Evolutionary conservation across 2,888 invertebrate species (phyloP).

Genomic region (Troilus luridus): DNA sequence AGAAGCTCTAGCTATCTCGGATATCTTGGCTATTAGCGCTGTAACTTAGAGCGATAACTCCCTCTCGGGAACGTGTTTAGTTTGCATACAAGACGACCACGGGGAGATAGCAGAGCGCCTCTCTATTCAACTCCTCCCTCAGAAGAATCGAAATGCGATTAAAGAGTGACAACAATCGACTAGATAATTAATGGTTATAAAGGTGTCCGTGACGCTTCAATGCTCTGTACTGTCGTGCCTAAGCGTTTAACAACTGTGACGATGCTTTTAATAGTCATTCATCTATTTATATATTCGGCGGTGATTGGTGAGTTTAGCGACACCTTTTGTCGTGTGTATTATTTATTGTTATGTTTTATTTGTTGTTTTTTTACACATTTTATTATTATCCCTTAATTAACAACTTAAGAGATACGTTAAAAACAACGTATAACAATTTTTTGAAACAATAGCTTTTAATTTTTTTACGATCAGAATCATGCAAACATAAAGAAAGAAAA

Average conservation of each 20-base stretch:
- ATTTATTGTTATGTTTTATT: not conserved
- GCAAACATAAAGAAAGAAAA: too few relatives aligned
- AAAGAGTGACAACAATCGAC: not conserved
- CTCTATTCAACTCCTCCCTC: not conserved
- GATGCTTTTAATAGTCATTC: not conserved
- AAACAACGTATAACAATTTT: too few relatives aligned
- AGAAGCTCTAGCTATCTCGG: not conserved
- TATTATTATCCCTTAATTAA: too few relatives aligned
- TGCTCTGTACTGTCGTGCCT: not conserved
- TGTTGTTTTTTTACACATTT: too few relatives aligned
- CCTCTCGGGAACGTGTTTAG: conserved; percentile 2
- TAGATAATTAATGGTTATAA: not conserved
- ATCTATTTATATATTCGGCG: not conserved
- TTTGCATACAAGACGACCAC: conserved; percentile 20
- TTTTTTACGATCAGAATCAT: too few relatives aligned
- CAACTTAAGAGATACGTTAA: too few relatives aligned
- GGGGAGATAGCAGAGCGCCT: not conserved
- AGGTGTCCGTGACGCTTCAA: not conserved
- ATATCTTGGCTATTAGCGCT: conserved; percentile 13
- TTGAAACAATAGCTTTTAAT: too few relatives aligned
- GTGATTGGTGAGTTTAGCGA: not conserved
- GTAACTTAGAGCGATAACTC: not conserved
- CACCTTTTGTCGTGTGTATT: not conserved
- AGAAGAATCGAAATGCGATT: not conserved
- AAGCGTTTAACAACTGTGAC: not conserved